Base-by-base conservation (phyloP, 2,113 vertebrate species). In the Ancistrus triradiatus region DNA sequence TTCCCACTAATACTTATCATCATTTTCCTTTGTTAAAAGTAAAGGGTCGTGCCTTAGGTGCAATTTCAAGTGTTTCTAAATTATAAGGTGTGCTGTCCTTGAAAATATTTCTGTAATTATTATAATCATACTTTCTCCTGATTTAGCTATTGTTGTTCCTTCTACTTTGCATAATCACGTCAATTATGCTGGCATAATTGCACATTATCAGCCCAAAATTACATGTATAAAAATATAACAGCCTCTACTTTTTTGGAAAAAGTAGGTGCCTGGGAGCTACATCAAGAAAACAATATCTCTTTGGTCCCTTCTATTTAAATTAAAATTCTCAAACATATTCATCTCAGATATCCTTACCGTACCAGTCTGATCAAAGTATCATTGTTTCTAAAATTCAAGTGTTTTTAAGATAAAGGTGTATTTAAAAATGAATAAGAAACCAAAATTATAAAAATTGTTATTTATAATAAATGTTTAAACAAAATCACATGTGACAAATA, bases 61-160 rank as follows among this genome's bases (percentile, higher is more conserved):
- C 21, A 47, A 42, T 42, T 56, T 46, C 4, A 66, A 61, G 44
- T 51, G n/a, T 38, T 44, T 37, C 38, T 52, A 50, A 67, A 61
- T 66, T 49, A 62, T 15, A 55, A 57, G 46, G 27, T 46, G 28
- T 63, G 31, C 21, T 67, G 21, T 40, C 49, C 38, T 51, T 63
- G 52, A 44, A 59, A 68, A 43, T 52, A 63, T 63, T 68, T 59
- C 28, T 40, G 53, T 59, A 63, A 68, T 68, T 68, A 68, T 63
- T 47, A 53, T 57, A 68, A 66, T 68, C 46, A 59, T 15, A 31
- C 28, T 40, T 67, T 68, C 53, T 66, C 50, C 44, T 46, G 53
- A 61, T 40, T 72, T 55, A 10, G 27, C 57, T 28, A 47, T 66
- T 66, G 44, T 62, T 43, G 14, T 18, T 53, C 49, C 53, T 61